Percentiles rank a stretch among this genome's conserved stretches.
Evolutionary conservation across 1,140 invertebrate genomes (phyloP).

Genomic region (Drosophila tsacasi): DNA sequence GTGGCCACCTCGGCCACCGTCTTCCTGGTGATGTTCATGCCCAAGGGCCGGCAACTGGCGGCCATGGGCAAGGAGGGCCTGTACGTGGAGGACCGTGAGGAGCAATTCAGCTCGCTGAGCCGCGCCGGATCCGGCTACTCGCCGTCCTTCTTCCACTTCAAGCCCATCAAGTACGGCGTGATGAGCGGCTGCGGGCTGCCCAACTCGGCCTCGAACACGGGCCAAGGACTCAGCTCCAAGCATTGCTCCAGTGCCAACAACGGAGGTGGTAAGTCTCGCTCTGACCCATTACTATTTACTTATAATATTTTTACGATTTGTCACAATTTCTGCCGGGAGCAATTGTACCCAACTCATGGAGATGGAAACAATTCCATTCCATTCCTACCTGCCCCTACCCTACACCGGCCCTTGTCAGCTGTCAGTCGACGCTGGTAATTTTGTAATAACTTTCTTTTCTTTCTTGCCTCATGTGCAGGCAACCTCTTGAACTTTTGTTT

Average conservation of each 20-base stretch:
- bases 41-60: constrained; percentile 95
- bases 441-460: constrained; percentile 83
- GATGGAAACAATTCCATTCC: constrained; percentile 10
- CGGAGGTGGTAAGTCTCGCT: constrained; percentile 87
- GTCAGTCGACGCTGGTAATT: constrained; percentile 65
- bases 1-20: constrained; percentile 92
- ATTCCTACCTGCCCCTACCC: neutral
- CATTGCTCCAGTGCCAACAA: constrained; percentile 86
- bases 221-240: constrained; percentile 78
- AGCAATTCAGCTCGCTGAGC: constrained; percentile 91
- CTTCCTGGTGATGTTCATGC: constrained; percentile 97
- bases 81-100: constrained; percentile 91
- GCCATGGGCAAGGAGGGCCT: constrained; percentile 94
- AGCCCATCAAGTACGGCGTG: constrained; percentile 91
- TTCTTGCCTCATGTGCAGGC: constrained; percentile 73
- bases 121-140: constrained; percentile 93
- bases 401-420: constrained; percentile 57
- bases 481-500: constrained; percentile 79
- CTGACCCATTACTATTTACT: neutral
- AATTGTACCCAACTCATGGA: constrained; percentile 21
- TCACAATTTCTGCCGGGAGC: constrained; percentile 68
- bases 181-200: constrained; percentile 86
- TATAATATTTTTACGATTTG: constrained; percentile 27
- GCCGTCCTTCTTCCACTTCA: constrained; percentile 96
- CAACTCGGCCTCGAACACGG: constrained; percentile 81